A percentile compares a stretch with the other conserved stretches of the same genome.
Evolutionary conservation across 2,888 invertebrate species (phyloP).

Genomic region (Icerya purchasi): DNA sequence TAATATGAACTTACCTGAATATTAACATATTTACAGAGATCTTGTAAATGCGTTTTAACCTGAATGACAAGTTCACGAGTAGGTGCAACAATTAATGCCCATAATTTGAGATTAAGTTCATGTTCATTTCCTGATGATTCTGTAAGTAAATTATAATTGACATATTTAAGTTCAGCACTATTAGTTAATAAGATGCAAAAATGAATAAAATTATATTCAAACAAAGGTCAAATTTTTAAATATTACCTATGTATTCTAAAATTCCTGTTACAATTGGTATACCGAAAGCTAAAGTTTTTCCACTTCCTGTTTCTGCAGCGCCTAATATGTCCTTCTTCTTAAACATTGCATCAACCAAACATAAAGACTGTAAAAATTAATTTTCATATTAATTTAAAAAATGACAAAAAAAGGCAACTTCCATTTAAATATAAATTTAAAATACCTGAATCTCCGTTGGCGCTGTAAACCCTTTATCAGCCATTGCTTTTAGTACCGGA

Average conservation of each 20-base stretch:
- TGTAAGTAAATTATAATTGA: neutral
- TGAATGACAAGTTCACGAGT: conserved; percentile 92
- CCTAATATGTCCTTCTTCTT: conserved; percentile 82
- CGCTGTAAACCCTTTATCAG: conserved; percentile 3
- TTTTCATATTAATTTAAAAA: neutral
- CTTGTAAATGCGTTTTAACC: conserved; percentile 62
- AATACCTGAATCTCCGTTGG: conserved; percentile 11
- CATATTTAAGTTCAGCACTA: too few relatives aligned
- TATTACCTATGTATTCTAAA: conserved; percentile 25
- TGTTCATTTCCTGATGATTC: neutral
- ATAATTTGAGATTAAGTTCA: conserved; percentile 27
- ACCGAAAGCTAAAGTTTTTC: conserved; percentile 93
- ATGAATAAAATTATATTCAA: too few relatives aligned
- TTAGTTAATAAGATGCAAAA: too few relatives aligned
- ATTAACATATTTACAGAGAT: conserved; percentile 59
- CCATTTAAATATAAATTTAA: neutral
- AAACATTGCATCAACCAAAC: conserved; percentile 50
- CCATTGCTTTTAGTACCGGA: conserved; percentile 3
- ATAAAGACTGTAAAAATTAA: neutral
- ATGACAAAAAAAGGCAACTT: too few relatives aligned
- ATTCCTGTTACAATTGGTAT: conserved; percentile 80
- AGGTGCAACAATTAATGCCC: conserved; percentile 77
- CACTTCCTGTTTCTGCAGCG: conserved; percentile 98
- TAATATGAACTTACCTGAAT: conserved; percentile 28
- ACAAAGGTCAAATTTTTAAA: too few relatives aligned